Evolutionary conservation across 2,797 vertebrate species (phyloP).

Genomic region (Xerus rutilus): DNA sequence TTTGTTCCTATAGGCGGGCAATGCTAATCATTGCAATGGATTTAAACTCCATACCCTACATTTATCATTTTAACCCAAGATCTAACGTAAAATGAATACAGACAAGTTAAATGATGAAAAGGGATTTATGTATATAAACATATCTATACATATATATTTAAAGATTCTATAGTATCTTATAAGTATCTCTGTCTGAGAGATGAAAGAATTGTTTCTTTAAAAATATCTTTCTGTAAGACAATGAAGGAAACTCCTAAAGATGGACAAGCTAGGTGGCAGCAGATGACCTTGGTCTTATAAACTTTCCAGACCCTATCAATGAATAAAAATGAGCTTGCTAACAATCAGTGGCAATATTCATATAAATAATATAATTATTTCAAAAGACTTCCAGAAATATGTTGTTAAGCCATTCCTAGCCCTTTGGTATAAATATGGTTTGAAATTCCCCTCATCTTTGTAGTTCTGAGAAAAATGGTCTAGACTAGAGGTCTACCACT

Average conservation of each 20-base stretch:
- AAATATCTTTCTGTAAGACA: not conserved
- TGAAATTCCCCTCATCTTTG: constrained; percentile 23
- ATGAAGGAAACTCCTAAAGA: not conserved
- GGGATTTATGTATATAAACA: not conserved
- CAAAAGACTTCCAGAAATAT: constrained; percentile 36
- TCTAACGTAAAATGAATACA: constrained; percentile 14
- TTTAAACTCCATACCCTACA: not conserved
- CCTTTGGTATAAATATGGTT: constrained; percentile 18
- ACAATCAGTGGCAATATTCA: not conserved
- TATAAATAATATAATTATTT: not conserved
- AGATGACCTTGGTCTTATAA: not conserved
- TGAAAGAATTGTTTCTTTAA: constrained; percentile 10
- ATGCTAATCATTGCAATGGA: not conserved
- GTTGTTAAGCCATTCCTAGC: not conserved
- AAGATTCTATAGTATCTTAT: not conserved
- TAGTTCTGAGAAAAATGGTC: constrained; percentile 51
- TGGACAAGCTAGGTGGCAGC: constrained; percentile 11
- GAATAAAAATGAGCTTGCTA: not conserved
- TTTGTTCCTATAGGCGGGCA: not conserved
- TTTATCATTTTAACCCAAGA: not conserved
- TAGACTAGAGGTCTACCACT: not conserved
- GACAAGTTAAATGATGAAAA: not conserved
- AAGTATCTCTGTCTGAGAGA: not conserved
- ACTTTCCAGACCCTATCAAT: not conserved
- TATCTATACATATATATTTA: not conserved